These are phyloP conservation scores for Stichodactyla mertensii DNA, from an alignment of 64 coral and sea anemone species.

Conservation along the genomic window DNA sequence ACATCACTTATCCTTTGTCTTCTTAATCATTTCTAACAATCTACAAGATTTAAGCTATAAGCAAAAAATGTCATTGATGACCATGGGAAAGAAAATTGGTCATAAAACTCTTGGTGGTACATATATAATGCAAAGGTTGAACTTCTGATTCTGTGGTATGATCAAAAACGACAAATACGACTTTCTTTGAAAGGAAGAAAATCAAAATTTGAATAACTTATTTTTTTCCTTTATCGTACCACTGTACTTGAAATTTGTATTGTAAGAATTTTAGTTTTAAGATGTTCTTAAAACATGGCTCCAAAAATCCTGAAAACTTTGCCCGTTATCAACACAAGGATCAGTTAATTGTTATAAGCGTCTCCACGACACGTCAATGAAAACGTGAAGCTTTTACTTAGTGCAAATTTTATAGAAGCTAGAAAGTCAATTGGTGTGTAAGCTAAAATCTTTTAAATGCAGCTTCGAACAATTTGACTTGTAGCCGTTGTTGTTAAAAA, in stretches of 20 bases:
- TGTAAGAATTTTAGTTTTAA: not conserved
- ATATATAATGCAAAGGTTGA: not conserved
- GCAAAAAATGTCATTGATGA: not conserved
- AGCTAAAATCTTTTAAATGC: too few species aligned
- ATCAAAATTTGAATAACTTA: too few species aligned
- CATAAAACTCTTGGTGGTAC: not conserved
- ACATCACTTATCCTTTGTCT: not conserved
- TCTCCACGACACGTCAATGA: not conserved
- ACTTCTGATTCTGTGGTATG: too few species aligned
- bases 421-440: too few species aligned
- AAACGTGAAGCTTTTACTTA: not conserved
- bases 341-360: not conserved
- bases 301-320: not conserved
- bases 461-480: too few species aligned
- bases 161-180: too few species aligned
- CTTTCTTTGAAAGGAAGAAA: too few species aligned
- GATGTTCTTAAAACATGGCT: not conserved
- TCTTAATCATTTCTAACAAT: constrained; percentile 4
- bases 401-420: not conserved
- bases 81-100: too few species aligned
- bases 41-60: not conserved
- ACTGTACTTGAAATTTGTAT: not conserved
- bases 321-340: not conserved
- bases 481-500: too few species aligned
- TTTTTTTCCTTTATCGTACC: too few species aligned